A percentile compares a stretch with the other conserved stretches of the same genome.
phyloP scores from a whole-genome alignment of 2,888 invertebrate species.

The Oscheius onirici region DNA sequence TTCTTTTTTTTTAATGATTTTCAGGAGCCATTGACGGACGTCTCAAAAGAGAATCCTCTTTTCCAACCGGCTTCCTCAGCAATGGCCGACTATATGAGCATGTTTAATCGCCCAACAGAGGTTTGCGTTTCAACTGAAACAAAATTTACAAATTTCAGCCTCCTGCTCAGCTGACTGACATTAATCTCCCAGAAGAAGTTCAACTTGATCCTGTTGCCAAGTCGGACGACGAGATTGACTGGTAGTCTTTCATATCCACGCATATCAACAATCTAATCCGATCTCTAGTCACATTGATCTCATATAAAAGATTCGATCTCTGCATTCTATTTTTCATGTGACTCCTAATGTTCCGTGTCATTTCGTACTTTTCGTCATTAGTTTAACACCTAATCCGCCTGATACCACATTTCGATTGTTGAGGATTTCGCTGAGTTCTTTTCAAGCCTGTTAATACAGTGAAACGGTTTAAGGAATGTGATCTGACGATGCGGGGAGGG shows the following conservation, averaged over 20 bases:
- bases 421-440: no score
- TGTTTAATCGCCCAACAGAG: neutral
- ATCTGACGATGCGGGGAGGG: no score
- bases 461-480: no score
- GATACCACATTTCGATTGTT: no score
- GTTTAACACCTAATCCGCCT: no score
- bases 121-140: neutral
- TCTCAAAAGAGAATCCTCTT: neutral
- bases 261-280: slow-evolving; percentile 12
- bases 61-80: slow-evolving; percentile 7
- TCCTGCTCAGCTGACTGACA: neutral
- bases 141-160: neutral
- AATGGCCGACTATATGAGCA: slow-evolving; percentile 16
- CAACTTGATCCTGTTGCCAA: neutral
- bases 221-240: slow-evolving; percentile 31
- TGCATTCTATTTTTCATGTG: neutral
- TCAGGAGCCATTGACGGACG: neutral
- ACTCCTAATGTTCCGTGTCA: no score
- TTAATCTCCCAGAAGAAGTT: slow-evolving; percentile 11
- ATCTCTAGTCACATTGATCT: slow-evolving; percentile 1
- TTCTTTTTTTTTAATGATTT: no score
- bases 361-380: no score
- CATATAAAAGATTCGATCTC: slow-evolving; percentile 6
- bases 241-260: slow-evolving; percentile 27
- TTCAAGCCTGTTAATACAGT: no score